Conservation (phyloP, 2,797 vertebrate species). For the Lepidocolaptes lacrymiger region DNA sequence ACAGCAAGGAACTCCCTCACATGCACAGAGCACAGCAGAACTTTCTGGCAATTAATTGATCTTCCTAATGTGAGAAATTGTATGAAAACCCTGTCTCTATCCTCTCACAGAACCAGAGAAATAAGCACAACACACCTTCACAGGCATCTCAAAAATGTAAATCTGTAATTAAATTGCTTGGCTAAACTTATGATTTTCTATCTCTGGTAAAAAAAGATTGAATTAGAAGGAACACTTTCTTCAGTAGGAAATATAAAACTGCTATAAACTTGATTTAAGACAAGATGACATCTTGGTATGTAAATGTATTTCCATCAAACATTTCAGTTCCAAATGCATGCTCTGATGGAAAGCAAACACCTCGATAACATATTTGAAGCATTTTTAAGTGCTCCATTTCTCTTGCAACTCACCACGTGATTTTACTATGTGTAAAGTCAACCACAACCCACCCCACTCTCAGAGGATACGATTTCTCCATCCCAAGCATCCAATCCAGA, state of each 20-base stretch:
- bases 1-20: neutral
- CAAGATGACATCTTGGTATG: conserved; percentile 40
- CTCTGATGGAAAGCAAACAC: conserved; percentile 18
- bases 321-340: neutral
- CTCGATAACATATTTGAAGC: neutral
- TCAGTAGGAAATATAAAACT: conserved; percentile 21
- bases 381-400: conserved; percentile 15
- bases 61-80: neutral
- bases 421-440: neutral
- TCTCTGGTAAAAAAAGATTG: conserved; percentile 24
- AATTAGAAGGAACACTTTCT: conserved; percentile 34
- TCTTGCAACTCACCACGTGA: neutral
- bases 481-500: neutral
- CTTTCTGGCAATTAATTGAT: neutral
- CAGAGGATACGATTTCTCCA: neutral
- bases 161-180: conserved; percentile 44
- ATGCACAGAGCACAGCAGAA: neutral
- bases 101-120: neutral
- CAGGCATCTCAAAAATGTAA: neutral
- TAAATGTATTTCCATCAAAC: conserved; percentile 45
- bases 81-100: neutral
- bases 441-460: neutral
- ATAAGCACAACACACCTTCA: neutral
- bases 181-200: conserved; percentile 28
- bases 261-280: conserved; percentile 51